Evolutionary conservation across 2,113 vertebrate genomes (phyloP), one percentile per base, ranked within the genome.

Genomic region (Saguinus imperator): DNA sequence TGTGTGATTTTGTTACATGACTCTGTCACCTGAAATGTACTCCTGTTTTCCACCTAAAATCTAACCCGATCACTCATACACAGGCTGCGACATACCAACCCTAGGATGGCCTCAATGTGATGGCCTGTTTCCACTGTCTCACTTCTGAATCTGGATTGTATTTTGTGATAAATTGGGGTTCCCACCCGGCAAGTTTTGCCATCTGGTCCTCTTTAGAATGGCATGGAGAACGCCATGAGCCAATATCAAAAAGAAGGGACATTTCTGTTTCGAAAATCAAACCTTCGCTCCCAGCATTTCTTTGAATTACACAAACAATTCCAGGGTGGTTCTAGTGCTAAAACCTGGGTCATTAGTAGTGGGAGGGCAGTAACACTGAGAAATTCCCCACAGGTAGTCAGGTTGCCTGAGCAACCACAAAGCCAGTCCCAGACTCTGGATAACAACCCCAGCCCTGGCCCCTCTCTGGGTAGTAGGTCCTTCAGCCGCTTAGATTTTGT

Each of bases 11-110:
- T 40, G 85, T 17, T 55, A 0, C 9, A 4, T 43, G 18, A 70
- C 45, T 29, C 23, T 29, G 4, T 58, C 11, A 6, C 13, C 37
- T 37, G 57, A 58, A 27, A 45, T 21, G n/a, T 1, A 20, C 2
- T 25, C 91, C 58, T 7, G 0, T 7, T 32, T 29, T 9, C 18
- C 27, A 66, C 87, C n/a, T 61, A 35, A 52, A 66, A 11, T 29
- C 58, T 27, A 8, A 10, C 6, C 29, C 0, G 6, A 18, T 21
- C 55, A 3, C 43, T 55, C 8, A 11, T 1, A 8, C 23, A 13
- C 8, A 37, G 52, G 10, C 25, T 7, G 11, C 6, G 16, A 14
- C 37, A 32, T 29, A 13, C 25, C 12, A 61, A 8, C 21, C 68
- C 1, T 0, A 35, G 58, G 72, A 4, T n/a, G 18, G 1, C 64